Conservation (phyloP, 2,797 vertebrate species). For the Falco novaeseelandiae region DNA sequence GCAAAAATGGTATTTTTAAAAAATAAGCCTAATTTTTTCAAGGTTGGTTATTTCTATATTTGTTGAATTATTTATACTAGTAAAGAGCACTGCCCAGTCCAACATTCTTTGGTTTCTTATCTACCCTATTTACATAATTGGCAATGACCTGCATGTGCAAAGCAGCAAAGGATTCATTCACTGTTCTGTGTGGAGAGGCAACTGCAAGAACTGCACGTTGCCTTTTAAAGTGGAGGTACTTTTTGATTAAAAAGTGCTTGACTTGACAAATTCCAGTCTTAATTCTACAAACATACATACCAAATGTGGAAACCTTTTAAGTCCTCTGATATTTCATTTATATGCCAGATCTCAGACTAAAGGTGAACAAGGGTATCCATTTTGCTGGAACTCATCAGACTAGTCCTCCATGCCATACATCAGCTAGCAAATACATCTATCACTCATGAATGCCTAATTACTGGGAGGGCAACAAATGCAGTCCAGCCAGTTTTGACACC, state of each 20-base stretch:
- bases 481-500: background rate
- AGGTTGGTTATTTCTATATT: background rate
- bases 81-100: background rate
- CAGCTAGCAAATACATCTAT: background rate
- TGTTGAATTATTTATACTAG: background rate
- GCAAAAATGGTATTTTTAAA: background rate
- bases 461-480: background rate
- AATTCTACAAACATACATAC: background rate
- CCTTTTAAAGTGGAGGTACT: background rate
- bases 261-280: background rate
- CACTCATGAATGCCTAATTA: background rate
- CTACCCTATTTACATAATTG: background rate
- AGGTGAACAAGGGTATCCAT: background rate
- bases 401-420: background rate
- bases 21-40: background rate
- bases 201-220: background rate
- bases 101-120: background rate
- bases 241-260: background rate
- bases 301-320: background rate
- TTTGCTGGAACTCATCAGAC: background rate
- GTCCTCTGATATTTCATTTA: background rate
- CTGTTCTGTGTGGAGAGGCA: background rate
- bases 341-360: background rate
- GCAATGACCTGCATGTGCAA: background rate
- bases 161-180: background rate